Evolutionary conservation across 2,797 vertebrate species (phyloP), one percentile per base, ranked within the genome.

Genomic region (Xiphorhynchus erythropygius): DNA sequence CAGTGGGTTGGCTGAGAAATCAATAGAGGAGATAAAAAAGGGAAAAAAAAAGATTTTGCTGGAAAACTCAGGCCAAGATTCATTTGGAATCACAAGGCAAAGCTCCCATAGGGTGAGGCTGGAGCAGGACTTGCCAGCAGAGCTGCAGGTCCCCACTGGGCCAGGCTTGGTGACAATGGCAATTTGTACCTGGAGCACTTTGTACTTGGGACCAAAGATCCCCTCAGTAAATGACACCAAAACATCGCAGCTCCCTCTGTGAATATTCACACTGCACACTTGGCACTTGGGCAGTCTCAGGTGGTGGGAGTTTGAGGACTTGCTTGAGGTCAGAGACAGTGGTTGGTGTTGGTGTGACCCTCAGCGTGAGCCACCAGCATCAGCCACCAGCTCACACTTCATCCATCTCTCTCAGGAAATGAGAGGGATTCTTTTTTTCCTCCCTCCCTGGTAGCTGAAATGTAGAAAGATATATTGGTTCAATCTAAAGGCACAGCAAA

Each of bases 161-260:
- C 47, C 0, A 0, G 49, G 32, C 32, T 71, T 5, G 39, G 73
- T 27, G 90, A 52, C 68, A 57, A 2, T 0, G 3, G 15, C 69
- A 67, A 5, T 21, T 28, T 27, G 33, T 14, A 46, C 10, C 5
- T 37, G 16, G 71, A 76, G 46, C 53, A 14, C 64, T 78, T 56
- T 1, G 19, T 4, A 30, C 21, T 25, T 2, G 41, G 39, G 25
- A 21, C 30, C 42, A 10, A n/a, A 47, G 3, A 0, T 3, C 27
- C n/a, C 7, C 28, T 56, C 0, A 0, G n/a, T 8, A 78, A 85
- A 60, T 0, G 7, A 10, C 27, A 27, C 24, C 28, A 5, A 32
- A 86, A 25, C 7, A 1, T 32, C 84, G 12, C 67, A 23, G 1
- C 30, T 39, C 27, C 33, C 60, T 44, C 22, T 11, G 21, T 19